Percentiles rank a stretch among this genome's conserved stretches.
Evolutionary conservation across 1,140 invertebrate genomes (phyloP).

Genomic region (Laupala kohalensis): DNA sequence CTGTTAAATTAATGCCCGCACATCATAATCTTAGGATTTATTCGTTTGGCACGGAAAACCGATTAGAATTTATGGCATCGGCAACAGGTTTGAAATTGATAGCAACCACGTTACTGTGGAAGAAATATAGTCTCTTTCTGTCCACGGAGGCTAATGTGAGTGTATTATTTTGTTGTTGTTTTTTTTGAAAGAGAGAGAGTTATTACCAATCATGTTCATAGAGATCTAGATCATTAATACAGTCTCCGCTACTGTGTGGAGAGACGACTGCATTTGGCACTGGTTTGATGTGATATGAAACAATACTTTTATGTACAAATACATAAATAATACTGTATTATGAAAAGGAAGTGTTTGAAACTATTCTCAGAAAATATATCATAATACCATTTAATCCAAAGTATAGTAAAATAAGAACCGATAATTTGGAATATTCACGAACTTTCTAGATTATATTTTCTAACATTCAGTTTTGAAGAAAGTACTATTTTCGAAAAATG

Average conservation of each 20-base stretch:
- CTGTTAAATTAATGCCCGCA: background rate
- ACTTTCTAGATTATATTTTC: too few species aligned
- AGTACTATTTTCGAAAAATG: too few species aligned
- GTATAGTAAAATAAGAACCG: too few species aligned
- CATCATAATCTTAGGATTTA: background rate
- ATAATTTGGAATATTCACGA: too few species aligned
- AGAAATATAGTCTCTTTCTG: background rate
- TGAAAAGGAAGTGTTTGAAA: too few species aligned
- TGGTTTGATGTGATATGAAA: too few species aligned
- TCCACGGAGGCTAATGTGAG: background rate
- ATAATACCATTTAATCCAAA: too few species aligned
- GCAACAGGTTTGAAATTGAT: background rate
- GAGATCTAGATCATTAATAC: background rate
- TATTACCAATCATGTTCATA: background rate
- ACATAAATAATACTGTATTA: too few species aligned
- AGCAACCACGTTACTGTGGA: background rate
- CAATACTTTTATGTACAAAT: too few species aligned
- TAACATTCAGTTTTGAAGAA: too few species aligned
- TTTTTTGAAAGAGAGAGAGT: background rate
- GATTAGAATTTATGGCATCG: background rate
- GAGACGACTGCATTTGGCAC: too few species aligned
- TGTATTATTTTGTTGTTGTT: background rate
- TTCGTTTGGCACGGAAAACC: background rate
- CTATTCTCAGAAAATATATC: too few species aligned
- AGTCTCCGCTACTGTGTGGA: background rate